Base-by-base conservation (phyloP, 2,113 vertebrate species). In the Callionymus lyra region DNA sequence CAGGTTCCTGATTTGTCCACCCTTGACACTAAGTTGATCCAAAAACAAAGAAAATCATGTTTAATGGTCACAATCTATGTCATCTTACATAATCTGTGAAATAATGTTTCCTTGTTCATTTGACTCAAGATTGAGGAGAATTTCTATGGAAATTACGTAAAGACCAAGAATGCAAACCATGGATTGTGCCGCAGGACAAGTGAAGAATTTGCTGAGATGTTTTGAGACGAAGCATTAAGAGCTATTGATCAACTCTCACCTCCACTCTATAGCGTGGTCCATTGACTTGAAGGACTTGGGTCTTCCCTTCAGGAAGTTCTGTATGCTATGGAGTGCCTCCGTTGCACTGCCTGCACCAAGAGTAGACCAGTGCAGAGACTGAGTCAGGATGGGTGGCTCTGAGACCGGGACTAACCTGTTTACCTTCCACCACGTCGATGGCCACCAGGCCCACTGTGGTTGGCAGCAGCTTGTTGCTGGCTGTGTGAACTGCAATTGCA, bases 191-290 rank as follows among this genome's bases (percentile, higher is more conserved):
- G 4, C 21, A 5, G 21, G 21, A 4, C 21, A 27, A 27, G 21
- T 5, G 9, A 13, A 42, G 17, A 10, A 17, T 39, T 12, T 18
- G n/a, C n/a, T n/a, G n/a, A n/a, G n/a, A n/a, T n/a, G 10, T 10
- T 11, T 16, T 15, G 8, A 12, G 9, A 15, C 13, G 10, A 11
- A 15, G 38, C 17, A 16, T 6, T 14, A 4, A 15, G 11, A 1
- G 12, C 4, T n/a, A 18, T 11, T 10, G 1, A 8, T 11, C 1
- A 3, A 9, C 1, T 11, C 56, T 46, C 34, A 81, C 82, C 78
- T 84, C 80, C 82, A 84, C 49, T 84, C 82, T 2, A 82, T 81
- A 2, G 80, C 82, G 1, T 81, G 76, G 16, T 79, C 82, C 53
- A 84, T 73, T 15, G 80, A 81, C 57, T 77, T 80, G 57, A 84